Evolutionary conservation across 2,888 invertebrate genomes (phyloP), one percentile per base, ranked within the genome.

Genomic region (Orthosia gothica): DNA sequence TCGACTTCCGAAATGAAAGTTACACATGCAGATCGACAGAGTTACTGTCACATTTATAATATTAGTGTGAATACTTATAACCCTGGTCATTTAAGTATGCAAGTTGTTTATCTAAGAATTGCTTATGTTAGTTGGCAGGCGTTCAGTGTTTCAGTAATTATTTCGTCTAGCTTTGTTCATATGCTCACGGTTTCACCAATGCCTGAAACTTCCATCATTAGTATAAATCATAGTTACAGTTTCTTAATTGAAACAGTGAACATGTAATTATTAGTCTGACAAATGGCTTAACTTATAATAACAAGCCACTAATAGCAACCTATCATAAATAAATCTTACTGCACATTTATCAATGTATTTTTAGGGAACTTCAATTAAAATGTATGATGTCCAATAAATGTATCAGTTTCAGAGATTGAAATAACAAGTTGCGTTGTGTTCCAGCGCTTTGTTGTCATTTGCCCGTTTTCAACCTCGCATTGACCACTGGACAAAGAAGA

Each of bases 321-420:
- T 55, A 70, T 54, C 5, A 82, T 20, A 74, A 72, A 75, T 75
- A 70, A 75, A 82, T 74, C 66, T 55, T 58, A 23, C n/a, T 52
- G 20, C 47, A 76, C 20, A 58, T 62, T 76, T 71, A 81, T 78
- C 82, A 68, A 32, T 78, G 71, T 84, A 67, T 83, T 79, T 74
- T 67, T 74, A 85, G 72, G 54, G 13, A 26, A 57, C 45, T 87
- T 87, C 88, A 89, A 90, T 91, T 91, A 88, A 90, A 92, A 89
- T 91, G 86, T 88, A 89, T 88, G 87, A 86, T 69, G 76, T 63
- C 82, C 87, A 87, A 88, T 89, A 86, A 88, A 91, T 89, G 26
- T 26, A 26, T 26, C 26, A 26, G 26, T 26, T 26, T 26, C 26
- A 26, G 26, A 26, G 26, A 26, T 26, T 26, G 26, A 26, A 26